phyloP scores from a whole-genome alignment of 2,113 vertebrate species.

The Mesocricetus auratus region DNA sequence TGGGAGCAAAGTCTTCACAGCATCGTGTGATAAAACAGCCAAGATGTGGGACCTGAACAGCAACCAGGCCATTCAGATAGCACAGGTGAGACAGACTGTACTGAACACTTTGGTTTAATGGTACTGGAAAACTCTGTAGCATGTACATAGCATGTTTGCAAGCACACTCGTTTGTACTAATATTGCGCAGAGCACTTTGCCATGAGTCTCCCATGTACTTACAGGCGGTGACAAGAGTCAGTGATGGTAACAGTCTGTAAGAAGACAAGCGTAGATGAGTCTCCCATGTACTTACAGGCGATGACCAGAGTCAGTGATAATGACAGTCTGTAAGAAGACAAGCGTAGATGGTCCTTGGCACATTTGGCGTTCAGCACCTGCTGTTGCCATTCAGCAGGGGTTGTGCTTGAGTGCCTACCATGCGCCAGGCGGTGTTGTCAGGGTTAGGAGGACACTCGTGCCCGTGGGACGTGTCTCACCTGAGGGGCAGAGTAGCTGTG shows the following conservation, averaged over 20 bases:
- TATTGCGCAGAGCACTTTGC: background rate
- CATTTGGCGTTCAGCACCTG: rapidly evolving
- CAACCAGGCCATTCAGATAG: slow-evolving; percentile 98
- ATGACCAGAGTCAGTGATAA: background rate
- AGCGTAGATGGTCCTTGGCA: too few relatives aligned
- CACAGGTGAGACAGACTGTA: slow-evolving; percentile 89
- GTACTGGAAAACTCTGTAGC: background rate
- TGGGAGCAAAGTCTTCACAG: slow-evolving; percentile 99
- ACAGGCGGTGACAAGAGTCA: background rate
- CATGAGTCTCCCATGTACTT: rapidly evolving
- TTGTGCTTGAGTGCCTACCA: too few relatives aligned
- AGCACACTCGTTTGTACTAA: background rate
- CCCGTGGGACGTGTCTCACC: rapidly evolving
- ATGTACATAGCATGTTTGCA: background rate
- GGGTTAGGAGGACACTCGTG: rapidly evolving
- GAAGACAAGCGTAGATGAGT: background rate
- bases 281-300: too few relatives aligned
- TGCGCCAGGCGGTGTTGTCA: rapidly evolving
- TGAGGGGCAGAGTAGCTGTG: rapidly evolving
- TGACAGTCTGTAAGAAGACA: background rate
- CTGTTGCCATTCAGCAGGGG: background rate
- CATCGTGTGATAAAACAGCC: slow-evolving; percentile 98
- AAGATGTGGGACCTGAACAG: slow-evolving; percentile 99
- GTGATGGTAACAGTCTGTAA: background rate
- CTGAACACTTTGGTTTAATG: too few relatives aligned